Evolutionary conservation across 2,113 vertebrate species (phyloP).

Genomic region (Heloderma charlesbogerti): DNA sequence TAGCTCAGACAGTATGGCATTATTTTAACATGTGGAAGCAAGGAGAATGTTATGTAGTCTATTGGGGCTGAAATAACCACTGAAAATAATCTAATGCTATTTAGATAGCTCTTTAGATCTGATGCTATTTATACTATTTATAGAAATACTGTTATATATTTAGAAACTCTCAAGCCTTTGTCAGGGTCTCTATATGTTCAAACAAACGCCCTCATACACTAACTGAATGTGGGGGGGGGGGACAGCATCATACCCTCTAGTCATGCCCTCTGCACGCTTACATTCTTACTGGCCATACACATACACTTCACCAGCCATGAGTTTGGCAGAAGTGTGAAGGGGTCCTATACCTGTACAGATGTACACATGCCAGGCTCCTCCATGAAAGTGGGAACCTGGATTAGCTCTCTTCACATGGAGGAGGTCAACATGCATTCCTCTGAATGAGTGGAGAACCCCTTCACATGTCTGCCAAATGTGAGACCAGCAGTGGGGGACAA

Average conservation of each 20-base stretch:
- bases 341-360: background rate
- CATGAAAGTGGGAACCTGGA: background rate
- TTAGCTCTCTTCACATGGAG: background rate
- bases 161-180: background rate
- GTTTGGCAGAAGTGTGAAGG: background rate
- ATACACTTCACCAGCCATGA: background rate
- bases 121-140: background rate
- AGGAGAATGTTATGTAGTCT: background rate
- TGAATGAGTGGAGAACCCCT: background rate
- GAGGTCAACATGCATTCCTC: background rate
- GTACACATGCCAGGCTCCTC: background rate
- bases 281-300: background rate
- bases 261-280: background rate
- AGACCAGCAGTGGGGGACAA: background rate
- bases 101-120: background rate
- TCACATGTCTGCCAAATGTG: background rate
- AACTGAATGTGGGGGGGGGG: background rate
- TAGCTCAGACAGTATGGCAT: background rate
- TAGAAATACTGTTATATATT: background rate
- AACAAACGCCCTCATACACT: background rate
- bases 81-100: background rate
- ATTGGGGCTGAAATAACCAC: background rate
- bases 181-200: background rate
- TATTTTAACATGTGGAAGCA: conserved; percentile 1
- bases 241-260: background rate